phyloP scores from a whole-genome alignment of 2,888 invertebrate species.

The Aspidiotus destructor region DNA sequence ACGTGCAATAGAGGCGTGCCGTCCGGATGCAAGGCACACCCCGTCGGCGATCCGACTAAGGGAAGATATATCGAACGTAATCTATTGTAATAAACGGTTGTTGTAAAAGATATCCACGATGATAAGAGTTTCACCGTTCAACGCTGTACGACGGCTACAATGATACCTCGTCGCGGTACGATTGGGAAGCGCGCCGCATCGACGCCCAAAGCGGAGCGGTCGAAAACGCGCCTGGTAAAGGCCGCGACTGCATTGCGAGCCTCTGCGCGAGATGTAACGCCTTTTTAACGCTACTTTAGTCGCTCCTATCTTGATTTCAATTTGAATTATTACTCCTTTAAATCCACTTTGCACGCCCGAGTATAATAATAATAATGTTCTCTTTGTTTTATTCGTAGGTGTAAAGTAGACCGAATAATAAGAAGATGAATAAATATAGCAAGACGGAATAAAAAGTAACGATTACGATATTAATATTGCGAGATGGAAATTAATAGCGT shows the following conservation, averaged over 20 bases:
- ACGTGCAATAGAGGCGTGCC: constrained; percentile 28
- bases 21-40: constrained; percentile 26
- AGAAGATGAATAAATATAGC: not conserved
- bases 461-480: not conserved
- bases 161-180: constrained; percentile 15
- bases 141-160: not conserved
- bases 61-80: constrained; percentile 26
- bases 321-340: constrained; percentile 23
- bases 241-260: constrained; percentile 4
- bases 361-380: not conserved
- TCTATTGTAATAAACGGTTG: constrained; percentile 30
- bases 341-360: constrained; percentile 10
- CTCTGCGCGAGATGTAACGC: constrained; percentile 16
- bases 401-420: constrained; percentile 10
- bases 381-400: constrained; percentile 28
- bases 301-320: constrained; percentile 22
- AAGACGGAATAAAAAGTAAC: not conserved
- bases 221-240: not conserved
- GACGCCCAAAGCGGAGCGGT: constrained; percentile 29
- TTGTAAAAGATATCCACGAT: constrained; percentile 31
- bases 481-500: too few relatives aligned
- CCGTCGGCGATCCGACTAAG: constrained; percentile 23
- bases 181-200: constrained; percentile 10
- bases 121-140: constrained; percentile 18
- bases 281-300: constrained; percentile 27